Conservation (phyloP, 2,113 vertebrate genomes). For the Suncus etruscus region DNA sequence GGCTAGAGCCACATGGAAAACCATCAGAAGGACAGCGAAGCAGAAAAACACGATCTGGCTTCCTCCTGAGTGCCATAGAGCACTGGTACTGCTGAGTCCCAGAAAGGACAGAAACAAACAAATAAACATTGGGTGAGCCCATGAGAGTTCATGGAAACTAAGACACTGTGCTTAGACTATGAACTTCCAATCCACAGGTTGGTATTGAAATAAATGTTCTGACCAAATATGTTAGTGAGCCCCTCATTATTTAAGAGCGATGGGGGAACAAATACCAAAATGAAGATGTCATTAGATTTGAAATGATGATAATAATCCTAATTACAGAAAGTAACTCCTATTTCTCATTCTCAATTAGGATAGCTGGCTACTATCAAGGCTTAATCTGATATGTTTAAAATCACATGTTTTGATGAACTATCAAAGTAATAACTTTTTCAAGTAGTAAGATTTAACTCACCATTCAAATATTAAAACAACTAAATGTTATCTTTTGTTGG, state of each 20-base stretch:
- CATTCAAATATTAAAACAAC: neutral
- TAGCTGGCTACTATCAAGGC: neutral
- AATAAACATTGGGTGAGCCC: neutral
- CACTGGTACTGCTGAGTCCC: too few species aligned
- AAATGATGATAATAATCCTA: neutral
- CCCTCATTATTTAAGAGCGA: neutral
- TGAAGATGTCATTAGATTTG: neutral
- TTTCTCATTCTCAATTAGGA: neutral
- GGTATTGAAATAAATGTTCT: neutral
- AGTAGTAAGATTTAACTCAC: neutral
- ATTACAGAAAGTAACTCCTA: neutral
- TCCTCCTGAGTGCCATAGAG: neutral
- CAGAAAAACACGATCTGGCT: neutral
- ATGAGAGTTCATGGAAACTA: neutral
- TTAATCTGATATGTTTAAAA: conserved; percentile 8
- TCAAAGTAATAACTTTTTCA: neutral
- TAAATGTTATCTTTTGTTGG: neutral
- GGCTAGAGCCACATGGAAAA: neutral
- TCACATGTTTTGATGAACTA: neutral
- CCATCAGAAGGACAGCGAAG: neutral
- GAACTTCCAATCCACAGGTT: neutral
- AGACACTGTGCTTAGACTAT: neutral
- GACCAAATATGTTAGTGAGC: neutral
- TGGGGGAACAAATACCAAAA: neutral
- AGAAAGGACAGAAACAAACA: neutral